Evolutionary conservation across 92 coral and sea anemone genomes (phyloP), one percentile per base, ranked within the genome.

Genomic region (Isaurus tuberculatus): DNA sequence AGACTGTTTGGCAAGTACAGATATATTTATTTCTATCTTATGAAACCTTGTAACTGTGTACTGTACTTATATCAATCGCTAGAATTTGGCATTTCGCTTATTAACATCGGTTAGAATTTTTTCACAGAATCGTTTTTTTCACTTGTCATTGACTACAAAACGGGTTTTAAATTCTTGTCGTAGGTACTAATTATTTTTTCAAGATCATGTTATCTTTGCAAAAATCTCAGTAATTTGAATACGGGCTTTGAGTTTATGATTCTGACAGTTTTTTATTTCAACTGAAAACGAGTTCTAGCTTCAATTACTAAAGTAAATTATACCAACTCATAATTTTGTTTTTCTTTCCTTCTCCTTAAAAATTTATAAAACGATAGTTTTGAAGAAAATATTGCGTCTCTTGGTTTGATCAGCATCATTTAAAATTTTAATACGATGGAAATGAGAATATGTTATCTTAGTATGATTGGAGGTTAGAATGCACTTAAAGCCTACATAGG

Each of bases 171-270:
- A 8, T 22, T 58, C 70, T 16, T 13, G 20, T 20, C 60, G 64
- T 58, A 14, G 53, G 82, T 77, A 58, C 53, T 77, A 77, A 77
- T 77, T 58, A 77, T 77, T 77, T 77, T 72, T 77, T 77, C 82
- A 40, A 77, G 29, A 32, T 31, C 30, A 65, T 77, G 69, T 25
- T 77, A 77, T 77, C 82, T 77, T 34, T 51, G 30, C 58, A 60
- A 57, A 77, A 74, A 77, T 60, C 64, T 34, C 82, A 77, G 82
- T 77, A 58, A 77, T 77, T 77, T 77, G 82, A 77, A 53, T 34
- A 34, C 36, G 82, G 70, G 53, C 30, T 74, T 75, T 23, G 36
- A 13, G 70, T 44, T 20, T 46, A 55, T 57, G 26, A 49, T 34
- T 77, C 49, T 42, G 82, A 31, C 69, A 75, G 65, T 49, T 74